Evolutionary conservation across 2,888 invertebrate species (phyloP).

Genomic region (Bedellia somnulentella): DNA sequence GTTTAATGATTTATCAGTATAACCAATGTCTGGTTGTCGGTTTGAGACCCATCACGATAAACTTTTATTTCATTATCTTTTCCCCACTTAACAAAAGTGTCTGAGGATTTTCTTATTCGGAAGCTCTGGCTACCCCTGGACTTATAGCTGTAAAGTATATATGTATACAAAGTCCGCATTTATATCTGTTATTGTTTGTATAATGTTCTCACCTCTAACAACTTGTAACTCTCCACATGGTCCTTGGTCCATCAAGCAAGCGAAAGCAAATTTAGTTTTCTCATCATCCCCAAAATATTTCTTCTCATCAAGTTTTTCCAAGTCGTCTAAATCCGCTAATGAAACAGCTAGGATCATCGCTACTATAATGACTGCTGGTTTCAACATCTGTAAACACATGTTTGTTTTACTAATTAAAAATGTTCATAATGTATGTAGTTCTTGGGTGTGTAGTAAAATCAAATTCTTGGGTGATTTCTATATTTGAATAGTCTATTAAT

Average conservation of each 20-base stretch:
- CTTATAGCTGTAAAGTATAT: not conserved
- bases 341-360: not conserved
- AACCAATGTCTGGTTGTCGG: too few relatives aligned
- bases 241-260: slow-evolving; percentile 20
- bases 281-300: slow-evolving; percentile 16
- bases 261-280: slow-evolving; percentile 13
- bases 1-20: too few relatives aligned
- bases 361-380: not conserved
- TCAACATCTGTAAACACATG: too few relatives aligned
- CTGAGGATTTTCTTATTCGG: too few relatives aligned
- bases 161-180: not conserved
- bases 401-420: too few relatives aligned
- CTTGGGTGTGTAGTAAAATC: too few relatives aligned
- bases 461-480: too few relatives aligned
- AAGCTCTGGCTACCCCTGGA: too few relatives aligned
- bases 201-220: slow-evolving; percentile 14
- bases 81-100: too few relatives aligned
- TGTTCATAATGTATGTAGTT: slow-evolving; percentile 12
- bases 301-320: slow-evolving; percentile 15
- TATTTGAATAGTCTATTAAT: too few relatives aligned
- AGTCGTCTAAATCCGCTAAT: not conserved
- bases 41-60: too few relatives aligned
- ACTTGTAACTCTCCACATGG: slow-evolving; percentile 15
- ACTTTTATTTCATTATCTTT: too few relatives aligned
- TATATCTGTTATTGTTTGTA: not conserved